phyloP scores from a whole-genome alignment of 2,888 invertebrate species.

The Phymatocera aterrima region DNA sequence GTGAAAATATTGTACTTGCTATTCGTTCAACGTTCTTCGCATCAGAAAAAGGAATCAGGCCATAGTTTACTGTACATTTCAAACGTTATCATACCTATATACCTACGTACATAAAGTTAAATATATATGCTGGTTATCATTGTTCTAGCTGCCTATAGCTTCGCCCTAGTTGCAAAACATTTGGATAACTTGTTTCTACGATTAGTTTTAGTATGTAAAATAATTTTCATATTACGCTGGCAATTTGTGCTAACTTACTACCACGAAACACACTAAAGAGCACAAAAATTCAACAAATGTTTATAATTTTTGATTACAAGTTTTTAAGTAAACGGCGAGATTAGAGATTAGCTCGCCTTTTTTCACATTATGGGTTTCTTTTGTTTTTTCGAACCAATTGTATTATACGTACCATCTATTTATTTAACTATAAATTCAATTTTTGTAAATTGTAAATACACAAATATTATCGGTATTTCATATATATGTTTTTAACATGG shows the following conservation, averaged over 20 bases:
- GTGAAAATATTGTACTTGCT: neutral
- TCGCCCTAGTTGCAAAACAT: conserved; percentile 31
- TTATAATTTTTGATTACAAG: conserved; percentile 9
- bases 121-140: conserved; percentile 31
- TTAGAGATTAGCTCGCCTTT: conserved; percentile 13
- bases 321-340: conserved; percentile 12
- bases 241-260: conserved; percentile 47
- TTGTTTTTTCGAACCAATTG: conserved; percentile 7
- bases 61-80: neutral
- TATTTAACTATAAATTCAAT: conserved; percentile 1
- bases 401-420: neutral
- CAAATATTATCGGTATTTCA: conserved; percentile 30
- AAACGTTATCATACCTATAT: neutral
- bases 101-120: neutral
- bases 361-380: neutral
- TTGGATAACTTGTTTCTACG: neutral
- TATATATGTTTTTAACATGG: no score
- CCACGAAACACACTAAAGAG: conserved; percentile 43
- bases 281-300: conserved; percentile 15
- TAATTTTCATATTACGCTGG: conserved; percentile 23
- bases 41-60: neutral
- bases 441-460: conserved; percentile 44
- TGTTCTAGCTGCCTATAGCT: conserved; percentile 13
- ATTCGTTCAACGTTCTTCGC: neutral
- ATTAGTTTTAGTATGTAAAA: conserved; percentile 27